Evolutionary conservation across 1,140 invertebrate species (phyloP).

Genomic region (Sycophila sp.): DNA sequence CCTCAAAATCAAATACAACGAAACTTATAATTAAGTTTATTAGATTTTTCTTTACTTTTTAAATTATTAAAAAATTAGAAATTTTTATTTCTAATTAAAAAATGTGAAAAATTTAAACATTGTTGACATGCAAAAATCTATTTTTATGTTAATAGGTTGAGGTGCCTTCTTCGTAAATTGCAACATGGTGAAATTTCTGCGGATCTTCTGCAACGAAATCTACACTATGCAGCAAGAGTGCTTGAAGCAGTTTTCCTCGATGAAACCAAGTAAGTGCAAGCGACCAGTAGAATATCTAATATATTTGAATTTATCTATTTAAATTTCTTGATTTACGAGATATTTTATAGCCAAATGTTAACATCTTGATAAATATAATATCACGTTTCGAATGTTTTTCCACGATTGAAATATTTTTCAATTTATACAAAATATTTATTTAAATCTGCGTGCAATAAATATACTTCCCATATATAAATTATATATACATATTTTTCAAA

Average conservation of each 20-base stretch:
- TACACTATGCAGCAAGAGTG: constrained; percentile 86
- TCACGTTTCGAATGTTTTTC: too few species aligned
- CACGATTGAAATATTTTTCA: not conserved
- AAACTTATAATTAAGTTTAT: too few species aligned
- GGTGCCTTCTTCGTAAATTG: constrained; percentile 82
- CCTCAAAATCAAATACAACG: too few species aligned
- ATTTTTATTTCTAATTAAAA: too few species aligned
- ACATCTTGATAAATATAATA: too few species aligned
- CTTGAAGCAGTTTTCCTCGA: constrained; percentile 89
- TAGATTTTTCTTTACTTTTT: too few species aligned
- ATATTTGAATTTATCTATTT: not conserved
- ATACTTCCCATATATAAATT: too few species aligned
- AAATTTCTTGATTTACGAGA: not conserved
- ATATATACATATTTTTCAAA: too few species aligned
- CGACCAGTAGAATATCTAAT: constrained; percentile 3
- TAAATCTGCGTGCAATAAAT: not conserved
- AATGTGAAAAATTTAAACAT: not conserved
- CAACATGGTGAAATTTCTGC: constrained; percentile 84
- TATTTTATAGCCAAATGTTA: not conserved
- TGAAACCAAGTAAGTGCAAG: constrained; percentile 83
- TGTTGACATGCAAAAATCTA: not conserved
- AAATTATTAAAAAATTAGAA: too few species aligned
- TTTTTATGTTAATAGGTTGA: constrained; percentile 72
- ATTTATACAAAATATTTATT: not conserved
- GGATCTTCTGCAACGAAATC: constrained; percentile 84